These are phyloP conservation scores for Chaetogeoica ovagalla DNA, from an alignment of 2,888 invertebrate species.

Conservation along the genomic window DNA sequence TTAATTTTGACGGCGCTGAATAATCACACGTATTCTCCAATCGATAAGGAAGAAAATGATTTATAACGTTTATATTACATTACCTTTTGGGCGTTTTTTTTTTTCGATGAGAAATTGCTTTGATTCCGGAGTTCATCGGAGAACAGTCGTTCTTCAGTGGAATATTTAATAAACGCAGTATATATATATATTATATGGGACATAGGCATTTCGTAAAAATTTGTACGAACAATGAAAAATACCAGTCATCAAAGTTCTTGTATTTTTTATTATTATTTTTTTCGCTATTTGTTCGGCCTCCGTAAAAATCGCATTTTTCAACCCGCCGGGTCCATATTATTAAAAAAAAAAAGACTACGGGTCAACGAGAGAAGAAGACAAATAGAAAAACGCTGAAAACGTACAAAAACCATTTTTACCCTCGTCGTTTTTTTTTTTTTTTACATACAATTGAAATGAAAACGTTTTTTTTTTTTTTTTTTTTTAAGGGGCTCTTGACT, in stretches of 20 bases:
- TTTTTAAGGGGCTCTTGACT: conserved; percentile 44
- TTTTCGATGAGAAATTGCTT: conserved; percentile 16
- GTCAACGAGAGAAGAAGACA: conserved; percentile 49
- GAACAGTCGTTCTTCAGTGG: conserved; percentile 14
- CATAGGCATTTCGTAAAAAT: conserved; percentile 20
- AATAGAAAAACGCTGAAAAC: conserved; percentile 51
- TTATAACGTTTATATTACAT: neutral
- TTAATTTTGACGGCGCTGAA: neutral
- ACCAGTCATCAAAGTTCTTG: conserved; percentile 44
- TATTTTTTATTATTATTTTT: neutral
- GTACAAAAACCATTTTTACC: conserved; percentile 52
- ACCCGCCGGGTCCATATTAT: conserved; percentile 43
- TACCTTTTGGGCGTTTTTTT: neutral
- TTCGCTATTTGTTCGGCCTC: conserved; percentile 24
- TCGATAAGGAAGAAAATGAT: neutral
- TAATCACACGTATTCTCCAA: neutral
- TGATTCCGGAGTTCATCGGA: conserved; percentile 22
- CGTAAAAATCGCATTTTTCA: conserved; percentile 47
- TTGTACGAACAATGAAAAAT: conserved; percentile 39
- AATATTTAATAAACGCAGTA: conserved; percentile 33
- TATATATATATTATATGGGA: no score
- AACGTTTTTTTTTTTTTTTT: conserved; percentile 50
- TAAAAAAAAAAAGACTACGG: conserved; percentile 52
- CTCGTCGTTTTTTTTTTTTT: conserved; percentile 17
- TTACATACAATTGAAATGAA: conserved; percentile 32